A percentile compares a stretch with the other conserved stretches of the same genome.
Conservation (phyloP, 2,797 vertebrate species). For the Trachops cirrhosus region DNA sequence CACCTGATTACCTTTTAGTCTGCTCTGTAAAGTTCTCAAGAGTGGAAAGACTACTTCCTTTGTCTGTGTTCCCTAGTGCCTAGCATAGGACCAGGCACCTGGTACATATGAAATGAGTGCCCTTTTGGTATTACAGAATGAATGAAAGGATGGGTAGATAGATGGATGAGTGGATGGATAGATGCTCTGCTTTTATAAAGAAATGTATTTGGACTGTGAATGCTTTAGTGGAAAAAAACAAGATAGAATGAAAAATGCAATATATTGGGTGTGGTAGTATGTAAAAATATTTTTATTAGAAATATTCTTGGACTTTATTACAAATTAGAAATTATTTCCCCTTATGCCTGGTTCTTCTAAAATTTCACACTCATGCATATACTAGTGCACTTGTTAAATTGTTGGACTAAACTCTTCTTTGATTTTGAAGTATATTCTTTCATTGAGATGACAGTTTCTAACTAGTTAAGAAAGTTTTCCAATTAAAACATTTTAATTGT, state of each 20-base stretch:
- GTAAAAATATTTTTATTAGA: conserved; percentile 74
- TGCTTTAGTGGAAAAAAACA: conserved; percentile 47
- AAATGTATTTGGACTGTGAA: conserved; percentile 27
- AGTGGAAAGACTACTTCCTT: neutral
- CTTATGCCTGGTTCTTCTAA: conserved; percentile 16
- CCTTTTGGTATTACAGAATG: neutral
- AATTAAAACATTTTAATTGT: conserved; percentile 53
- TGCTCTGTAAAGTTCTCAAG: neutral
- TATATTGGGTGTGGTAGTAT: conserved; percentile 48
- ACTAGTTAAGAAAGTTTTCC: conserved; percentile 9
- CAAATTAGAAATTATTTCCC: conserved; percentile 64
- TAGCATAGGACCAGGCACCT: neutral
- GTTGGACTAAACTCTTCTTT: neutral
- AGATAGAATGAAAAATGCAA: conserved; percentile 42
- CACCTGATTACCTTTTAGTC: neutral
- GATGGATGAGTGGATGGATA: neutral
- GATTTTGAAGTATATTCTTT: conserved; percentile 50
- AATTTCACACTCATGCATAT: conserved; percentile 16
- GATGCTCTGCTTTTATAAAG: conserved; percentile 50
- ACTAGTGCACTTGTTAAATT: conserved; percentile 46
- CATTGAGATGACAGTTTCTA: conserved; percentile 33
- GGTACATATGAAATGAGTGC: neutral
- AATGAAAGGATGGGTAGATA: neutral
- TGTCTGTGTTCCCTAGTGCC: neutral
- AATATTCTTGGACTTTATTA: conserved; percentile 55